A percentile compares a stretch with the other conserved stretches of the same genome.
Conservation (phyloP, 2,113 vertebrate genomes). For the Balaeniceps rex region DNA sequence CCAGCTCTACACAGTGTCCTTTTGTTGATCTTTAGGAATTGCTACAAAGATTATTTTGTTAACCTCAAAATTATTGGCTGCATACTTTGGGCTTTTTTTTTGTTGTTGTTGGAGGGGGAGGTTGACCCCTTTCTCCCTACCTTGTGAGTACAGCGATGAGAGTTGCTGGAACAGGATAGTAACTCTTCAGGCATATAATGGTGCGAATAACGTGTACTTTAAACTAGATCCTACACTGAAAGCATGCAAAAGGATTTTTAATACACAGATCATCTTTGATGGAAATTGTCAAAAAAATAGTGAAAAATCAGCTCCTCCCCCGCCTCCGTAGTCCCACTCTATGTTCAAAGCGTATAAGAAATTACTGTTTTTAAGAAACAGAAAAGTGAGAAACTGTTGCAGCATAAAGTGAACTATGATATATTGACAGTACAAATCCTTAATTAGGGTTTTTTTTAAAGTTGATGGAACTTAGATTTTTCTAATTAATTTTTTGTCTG, state of each 20-base stretch:
- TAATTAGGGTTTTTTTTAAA: conserved; percentile 24
- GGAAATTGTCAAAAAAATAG: background rate
- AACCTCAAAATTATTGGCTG: background rate
- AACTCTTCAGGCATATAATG: background rate
- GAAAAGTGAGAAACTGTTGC: background rate
- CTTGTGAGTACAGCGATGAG: background rate
- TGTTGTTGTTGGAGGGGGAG: too few relatives aligned
- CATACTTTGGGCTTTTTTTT: background rate
- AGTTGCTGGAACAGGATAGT: background rate
- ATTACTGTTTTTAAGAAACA: background rate
- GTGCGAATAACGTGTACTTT: background rate
- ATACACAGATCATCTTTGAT: background rate
- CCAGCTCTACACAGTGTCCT: background rate
- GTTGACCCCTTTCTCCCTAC: background rate
- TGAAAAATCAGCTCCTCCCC: background rate
- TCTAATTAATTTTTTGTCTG: conserved; percentile 16
- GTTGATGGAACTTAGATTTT: background rate
- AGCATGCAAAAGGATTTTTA: background rate
- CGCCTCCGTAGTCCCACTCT: background rate
- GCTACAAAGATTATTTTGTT: background rate
- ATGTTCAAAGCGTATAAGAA: background rate
- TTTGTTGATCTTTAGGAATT: background rate
- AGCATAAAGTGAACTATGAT: background rate
- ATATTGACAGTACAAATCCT: background rate
- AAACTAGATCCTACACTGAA: background rate